Percentiles rank a stretch among this genome's conserved stretches.
phyloP scores from a whole-genome alignment of 2,113 vertebrate genomes.

The Hyperopisus bebe region DNA sequence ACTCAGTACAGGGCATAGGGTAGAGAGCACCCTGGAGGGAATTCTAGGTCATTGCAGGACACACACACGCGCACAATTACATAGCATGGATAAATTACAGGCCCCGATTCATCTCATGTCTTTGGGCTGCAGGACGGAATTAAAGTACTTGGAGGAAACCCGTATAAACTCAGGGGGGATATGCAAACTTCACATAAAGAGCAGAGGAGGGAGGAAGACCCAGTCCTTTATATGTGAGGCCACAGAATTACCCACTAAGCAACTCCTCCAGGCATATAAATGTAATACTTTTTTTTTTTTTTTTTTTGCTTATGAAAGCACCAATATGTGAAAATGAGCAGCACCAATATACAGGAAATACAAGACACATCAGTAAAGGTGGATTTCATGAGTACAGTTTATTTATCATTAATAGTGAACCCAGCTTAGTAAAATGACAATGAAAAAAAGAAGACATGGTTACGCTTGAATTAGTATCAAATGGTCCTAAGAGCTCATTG shows the following conservation, averaged over 20 bases:
- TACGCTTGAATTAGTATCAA: not conserved
- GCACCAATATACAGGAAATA: not conserved
- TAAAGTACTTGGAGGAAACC: not conserved
- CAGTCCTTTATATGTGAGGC: not conserved
- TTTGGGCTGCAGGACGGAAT: not conserved
- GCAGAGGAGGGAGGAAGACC: not conserved
- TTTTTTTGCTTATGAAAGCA: not conserved
- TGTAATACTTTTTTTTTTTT: not conserved
- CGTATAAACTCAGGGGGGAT: not conserved
- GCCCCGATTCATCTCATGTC: not conserved
- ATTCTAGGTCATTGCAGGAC: not conserved
- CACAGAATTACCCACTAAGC: not conserved
- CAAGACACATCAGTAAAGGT: not conserved
- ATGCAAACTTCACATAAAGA: not conserved
- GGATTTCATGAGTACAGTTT: not conserved
- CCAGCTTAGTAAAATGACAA: not conserved
- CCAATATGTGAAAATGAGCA: not conserved
- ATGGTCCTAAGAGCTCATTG: not conserved
- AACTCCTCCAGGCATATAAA: not conserved
- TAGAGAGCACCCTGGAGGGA: not conserved
- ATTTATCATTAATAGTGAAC: not conserved
- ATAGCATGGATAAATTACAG: not conserved
- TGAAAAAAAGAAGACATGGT: not conserved
- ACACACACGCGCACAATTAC: not conserved
- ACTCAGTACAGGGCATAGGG: not conserved